Base-by-base conservation (phyloP, 92 coral and sea anemone genomes). In the Umimayanthus kanabou region DNA sequence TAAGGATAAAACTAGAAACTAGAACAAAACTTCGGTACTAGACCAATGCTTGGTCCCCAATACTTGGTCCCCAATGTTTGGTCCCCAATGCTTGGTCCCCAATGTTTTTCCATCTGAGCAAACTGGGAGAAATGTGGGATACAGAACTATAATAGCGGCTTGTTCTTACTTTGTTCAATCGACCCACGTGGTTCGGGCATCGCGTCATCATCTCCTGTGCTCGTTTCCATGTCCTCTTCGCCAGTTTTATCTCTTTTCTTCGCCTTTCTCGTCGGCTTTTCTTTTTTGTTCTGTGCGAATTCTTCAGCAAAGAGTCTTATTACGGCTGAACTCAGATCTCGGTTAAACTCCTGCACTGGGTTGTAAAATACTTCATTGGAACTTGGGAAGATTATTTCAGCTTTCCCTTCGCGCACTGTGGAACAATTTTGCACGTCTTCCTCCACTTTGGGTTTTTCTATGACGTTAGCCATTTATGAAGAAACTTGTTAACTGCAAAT, bases 281-380 rank as follows among this genome's bases (percentile, higher is more conserved):
- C 88, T 84, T 72, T 85, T 73, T 89, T 94, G 87, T 93, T 87
- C 43, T 85, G 80, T n/a, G 75, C 67, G 22, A 94, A 88, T 76
- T 94, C 92, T 73, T 92, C 91, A 58, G 94, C 92, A 79, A 89
- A 93, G 4, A 95, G 87, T 73, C 88, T 88, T 49, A 97, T 89
- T 9, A 92, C 95, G n/a, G 95, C 96, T 18, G 94, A 92, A 39
- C 99, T 97, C 82, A 97, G 64, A 85, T 96, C 99, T 57, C 99
- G 91, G 90, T 97, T 97, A 92, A 97, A 97, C 72, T 95, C 99
- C 86, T 97, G 99, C 42, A 97, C 99, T 39, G 98, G 99, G 73
- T 97, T 97, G 85, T 97, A 97, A 70, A 97, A 97, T 47, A 97
- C 99, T 9, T 93, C 93, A 76, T 94, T 97, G 3, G 95, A 91